These are phyloP conservation scores for Colletes collaris DNA, from an alignment of 2,888 invertebrate genomes.

Conservation along the genomic window DNA sequence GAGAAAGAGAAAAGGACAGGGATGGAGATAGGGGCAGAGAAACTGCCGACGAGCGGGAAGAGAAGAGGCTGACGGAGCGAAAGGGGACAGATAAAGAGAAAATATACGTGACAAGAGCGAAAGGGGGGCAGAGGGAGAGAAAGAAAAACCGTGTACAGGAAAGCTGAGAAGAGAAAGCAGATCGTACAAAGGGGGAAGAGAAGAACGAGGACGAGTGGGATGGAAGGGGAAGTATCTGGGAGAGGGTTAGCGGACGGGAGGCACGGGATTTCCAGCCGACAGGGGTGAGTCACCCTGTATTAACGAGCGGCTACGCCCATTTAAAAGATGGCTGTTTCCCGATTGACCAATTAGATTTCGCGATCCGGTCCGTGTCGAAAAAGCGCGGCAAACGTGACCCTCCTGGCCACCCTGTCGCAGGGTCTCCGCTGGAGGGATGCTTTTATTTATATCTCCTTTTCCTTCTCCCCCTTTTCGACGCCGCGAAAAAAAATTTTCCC, in stretches of 20 bases:
- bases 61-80: background rate
- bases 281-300: conserved; percentile 80
- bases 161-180: conserved; percentile 24
- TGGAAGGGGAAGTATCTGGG: conserved; percentile 34
- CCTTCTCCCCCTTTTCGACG: conserved; percentile 21
- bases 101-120: conserved; percentile 40
- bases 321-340: conserved; percentile 77
- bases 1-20: background rate
- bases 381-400: conserved; percentile 74
- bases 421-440: conserved; percentile 54
- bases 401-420: conserved; percentile 52
- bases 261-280: conserved; percentile 66
- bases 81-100: conserved; percentile 39
- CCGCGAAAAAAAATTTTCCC: conserved; percentile 48
- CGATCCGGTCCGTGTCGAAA: conserved; percentile 72
- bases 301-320: conserved; percentile 78
- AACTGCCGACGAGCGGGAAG: conserved; percentile 3
- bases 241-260: conserved; percentile 59
- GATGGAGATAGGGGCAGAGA: background rate
- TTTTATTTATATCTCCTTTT: conserved; percentile 69
- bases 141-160: conserved; percentile 4
- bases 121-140: background rate
- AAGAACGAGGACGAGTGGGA: background rate
- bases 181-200: conserved; percentile 16
- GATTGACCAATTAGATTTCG: conserved; percentile 76